phyloP scores from a whole-genome alignment of 92 coral and sea anemone species.

The Heliopora coerulea region DNA sequence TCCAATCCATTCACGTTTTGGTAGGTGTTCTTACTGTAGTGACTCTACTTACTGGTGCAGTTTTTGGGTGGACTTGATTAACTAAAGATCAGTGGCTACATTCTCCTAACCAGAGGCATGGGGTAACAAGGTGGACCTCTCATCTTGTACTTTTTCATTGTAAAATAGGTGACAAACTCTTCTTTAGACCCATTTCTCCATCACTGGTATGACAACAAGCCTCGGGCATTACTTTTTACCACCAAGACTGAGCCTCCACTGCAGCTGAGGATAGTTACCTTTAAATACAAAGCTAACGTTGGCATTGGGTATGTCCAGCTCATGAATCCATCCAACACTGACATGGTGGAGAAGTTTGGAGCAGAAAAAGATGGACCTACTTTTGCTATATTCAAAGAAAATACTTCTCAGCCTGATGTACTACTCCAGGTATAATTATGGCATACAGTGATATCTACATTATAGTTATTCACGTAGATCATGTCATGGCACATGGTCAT shows the following conservation, averaged over 20 bases:
- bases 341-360: constrained; percentile 59
- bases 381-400: constrained; percentile 86
- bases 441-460: no score
- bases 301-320: constrained; percentile 74
- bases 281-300: constrained; percentile 56
- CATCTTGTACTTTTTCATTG: neutral
- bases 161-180: constrained; percentile 26
- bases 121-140: no score
- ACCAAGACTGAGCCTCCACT: constrained; percentile 71
- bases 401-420: constrained; percentile 69
- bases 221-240: constrained; percentile 75
- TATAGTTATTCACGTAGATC: no score
- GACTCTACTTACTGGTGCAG: no score
- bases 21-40: no score
- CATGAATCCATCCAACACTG: constrained; percentile 54
- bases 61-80: no score
- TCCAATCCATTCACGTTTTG: no score
- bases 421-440: constrained; percentile 64
- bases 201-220: constrained; percentile 70
- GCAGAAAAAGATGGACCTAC: constrained; percentile 62
- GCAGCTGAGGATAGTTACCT: constrained; percentile 79
- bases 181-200: constrained; percentile 56
- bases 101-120: no score
- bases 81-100: no score
- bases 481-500: no score